Evolutionary conservation across 1,140 invertebrate species (phyloP).

Genomic region (Drosophila gunungcola): DNA sequence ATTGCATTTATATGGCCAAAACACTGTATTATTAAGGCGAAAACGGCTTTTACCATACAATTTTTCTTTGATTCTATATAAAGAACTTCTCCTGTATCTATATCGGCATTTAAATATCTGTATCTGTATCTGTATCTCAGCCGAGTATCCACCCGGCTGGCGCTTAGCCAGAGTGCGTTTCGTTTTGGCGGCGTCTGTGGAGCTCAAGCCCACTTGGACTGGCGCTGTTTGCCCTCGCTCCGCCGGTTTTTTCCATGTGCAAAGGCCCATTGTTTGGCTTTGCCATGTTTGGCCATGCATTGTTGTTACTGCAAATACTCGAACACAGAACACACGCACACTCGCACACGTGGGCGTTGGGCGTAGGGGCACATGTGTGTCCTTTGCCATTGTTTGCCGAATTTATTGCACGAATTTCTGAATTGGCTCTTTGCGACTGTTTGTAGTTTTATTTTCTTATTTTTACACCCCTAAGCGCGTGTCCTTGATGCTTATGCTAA

Average conservation of each 20-base stretch:
- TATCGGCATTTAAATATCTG: neutral
- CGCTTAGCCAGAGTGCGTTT: conserved; percentile 70
- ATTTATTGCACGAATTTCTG: conserved; percentile 81
- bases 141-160: conserved; percentile 39
- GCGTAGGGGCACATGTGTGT: conserved; percentile 48
- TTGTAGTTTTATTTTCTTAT: conserved; percentile 66
- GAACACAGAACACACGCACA: conserved; percentile 22
- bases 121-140: conserved; percentile 3
- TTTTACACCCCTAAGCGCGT: conserved; percentile 44
- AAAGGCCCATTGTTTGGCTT: conserved; percentile 33
- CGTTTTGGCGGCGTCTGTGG: conserved; percentile 51
- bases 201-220: conserved; percentile 47
- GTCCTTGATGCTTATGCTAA: conserved; percentile 68
- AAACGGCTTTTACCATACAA: too few relatives aligned
- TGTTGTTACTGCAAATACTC: conserved; percentile 64
- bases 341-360: conserved; percentile 3
- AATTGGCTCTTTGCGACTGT: conserved; percentile 73
- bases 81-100: conserved; percentile 7
- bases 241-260: conserved; percentile 4
- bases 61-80: neutral
- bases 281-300: conserved; percentile 27
- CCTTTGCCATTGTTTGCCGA: conserved; percentile 74
- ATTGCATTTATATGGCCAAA: too few relatives aligned
- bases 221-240: conserved; percentile 42
- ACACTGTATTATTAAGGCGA: too few relatives aligned